These are phyloP conservation scores for Periparus ater DNA, from an alignment of 2,797 vertebrate genomes.

Conservation along the genomic window DNA sequence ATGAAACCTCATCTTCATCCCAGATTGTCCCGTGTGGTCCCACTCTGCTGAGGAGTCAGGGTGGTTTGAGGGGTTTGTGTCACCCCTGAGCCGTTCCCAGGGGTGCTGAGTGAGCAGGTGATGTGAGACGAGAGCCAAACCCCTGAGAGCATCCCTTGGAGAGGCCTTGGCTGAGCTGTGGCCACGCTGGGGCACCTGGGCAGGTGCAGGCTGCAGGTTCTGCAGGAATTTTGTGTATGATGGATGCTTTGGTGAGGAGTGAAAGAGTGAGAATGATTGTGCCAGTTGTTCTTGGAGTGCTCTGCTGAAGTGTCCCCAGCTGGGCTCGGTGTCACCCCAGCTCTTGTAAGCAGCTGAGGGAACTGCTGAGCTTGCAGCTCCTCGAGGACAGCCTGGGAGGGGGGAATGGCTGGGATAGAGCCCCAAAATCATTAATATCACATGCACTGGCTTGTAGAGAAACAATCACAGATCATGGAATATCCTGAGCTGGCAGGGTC, in stretches of 20 bases:
- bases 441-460: not conserved
- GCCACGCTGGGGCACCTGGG: not conserved
- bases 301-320: not conserved
- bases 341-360: not conserved
- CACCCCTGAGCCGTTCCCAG: fast-evolving
- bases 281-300: not conserved
- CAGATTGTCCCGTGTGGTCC: fast-evolving
- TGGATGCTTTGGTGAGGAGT: not conserved
- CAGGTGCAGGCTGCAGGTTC: not conserved
- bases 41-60: fast-evolving
- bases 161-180: not conserved
- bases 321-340: not conserved
- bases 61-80: not conserved
- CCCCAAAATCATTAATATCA: not conserved
- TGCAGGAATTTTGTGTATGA: not conserved
- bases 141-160: not conserved
- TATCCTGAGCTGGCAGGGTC: not conserved
- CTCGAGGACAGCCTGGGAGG: not conserved
- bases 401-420: not conserved
- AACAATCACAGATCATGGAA: not conserved
- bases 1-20: not conserved
- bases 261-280: not conserved
- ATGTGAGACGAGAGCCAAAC: not conserved
- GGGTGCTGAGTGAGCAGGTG: not conserved
- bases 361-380: not conserved